Evolutionary conservation across 2,113 vertebrate genomes (phyloP).

Genomic region (Callithrix jacchus): DNA sequence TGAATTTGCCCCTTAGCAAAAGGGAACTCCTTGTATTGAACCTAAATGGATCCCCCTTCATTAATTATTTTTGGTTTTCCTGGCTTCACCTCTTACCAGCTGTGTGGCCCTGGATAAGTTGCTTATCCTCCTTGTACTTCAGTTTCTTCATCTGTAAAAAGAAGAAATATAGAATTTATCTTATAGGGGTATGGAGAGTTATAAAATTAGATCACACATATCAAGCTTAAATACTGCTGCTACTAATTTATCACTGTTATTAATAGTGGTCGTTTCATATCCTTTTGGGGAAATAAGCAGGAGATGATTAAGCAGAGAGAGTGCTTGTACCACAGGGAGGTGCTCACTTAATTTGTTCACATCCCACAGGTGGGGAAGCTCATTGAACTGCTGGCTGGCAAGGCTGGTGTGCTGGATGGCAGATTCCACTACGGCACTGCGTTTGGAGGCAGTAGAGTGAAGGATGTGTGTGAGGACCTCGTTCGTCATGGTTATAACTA

Average conservation of each 20-base stretch:
- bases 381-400: conserved; percentile 97
- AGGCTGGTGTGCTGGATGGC: conserved; percentile 95
- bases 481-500: conserved; percentile 98
- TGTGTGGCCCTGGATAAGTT: background rate
- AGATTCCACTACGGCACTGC: conserved; percentile 98
- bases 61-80: background rate
- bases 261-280: background rate
- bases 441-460: conserved; percentile 98
- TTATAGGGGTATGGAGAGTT: background rate
- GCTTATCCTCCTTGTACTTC: background rate
- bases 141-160: background rate
- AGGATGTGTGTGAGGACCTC: conserved; percentile 98
- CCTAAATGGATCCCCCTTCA: background rate
- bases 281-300: background rate
- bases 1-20: background rate
- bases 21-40: background rate
- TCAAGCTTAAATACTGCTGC: background rate
- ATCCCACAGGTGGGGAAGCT: conserved; percentile 93
- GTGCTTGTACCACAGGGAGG: background rate
- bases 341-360: conserved; percentile 30
- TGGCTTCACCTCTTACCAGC: background rate
- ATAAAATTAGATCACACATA: background rate
- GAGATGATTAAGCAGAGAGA: background rate
- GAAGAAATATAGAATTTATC: background rate
- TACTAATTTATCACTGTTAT: background rate